Evolutionary conservation across 2,888 invertebrate species (phyloP), one percentile per base, ranked within the genome.

Genomic region (Myopa testacea): DNA sequence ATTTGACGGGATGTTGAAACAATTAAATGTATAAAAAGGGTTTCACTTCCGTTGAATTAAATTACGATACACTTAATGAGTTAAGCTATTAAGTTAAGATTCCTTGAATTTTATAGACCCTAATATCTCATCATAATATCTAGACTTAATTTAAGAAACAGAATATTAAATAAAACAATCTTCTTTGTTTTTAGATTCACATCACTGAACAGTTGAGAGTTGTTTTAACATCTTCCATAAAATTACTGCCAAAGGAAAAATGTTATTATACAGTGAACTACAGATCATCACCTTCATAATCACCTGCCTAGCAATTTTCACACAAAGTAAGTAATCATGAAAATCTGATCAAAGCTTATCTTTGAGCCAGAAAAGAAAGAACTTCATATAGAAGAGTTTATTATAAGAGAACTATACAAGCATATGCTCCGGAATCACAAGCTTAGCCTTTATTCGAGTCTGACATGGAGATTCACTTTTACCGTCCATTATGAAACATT

Each of bases 181-280:
- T 10, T 45, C 10, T 45, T 45, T 45, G 45, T 45, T 45, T 45
- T 8, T 45, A 45, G 45, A 45, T 10, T 45, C 10, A 45, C 45
- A 45, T 45, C 40, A 14, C 19, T n/a, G 19, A 45, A 10, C n/a
- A 69, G 12, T 34, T 63, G 40, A 63, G 8, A 16, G n/a, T 10
- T 7, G 4, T 7, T 3, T 34, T 63, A 6, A 5, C 12, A 12
- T 63, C 19, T 63, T 5, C 5, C 38, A 26, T 14, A 14, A 8
- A 8, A 52, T 16, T n/a, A 52, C 55, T 71, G 71, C 71, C 71
- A 71, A 55, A 58, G 12, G n/a, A 55, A 71, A 67, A 71, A 71
- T 71, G 71, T 55, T 37, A 37, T 58, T n/a, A 14, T 37, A 71
- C 38, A 1, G 2, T 26, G 55, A n/a, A 6, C 2, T 38, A 12